A percentile compares a stretch with the other conserved stretches of the same genome.
phyloP scores from a whole-genome alignment of 2,888 invertebrate species.

The Formica aserva region DNA sequence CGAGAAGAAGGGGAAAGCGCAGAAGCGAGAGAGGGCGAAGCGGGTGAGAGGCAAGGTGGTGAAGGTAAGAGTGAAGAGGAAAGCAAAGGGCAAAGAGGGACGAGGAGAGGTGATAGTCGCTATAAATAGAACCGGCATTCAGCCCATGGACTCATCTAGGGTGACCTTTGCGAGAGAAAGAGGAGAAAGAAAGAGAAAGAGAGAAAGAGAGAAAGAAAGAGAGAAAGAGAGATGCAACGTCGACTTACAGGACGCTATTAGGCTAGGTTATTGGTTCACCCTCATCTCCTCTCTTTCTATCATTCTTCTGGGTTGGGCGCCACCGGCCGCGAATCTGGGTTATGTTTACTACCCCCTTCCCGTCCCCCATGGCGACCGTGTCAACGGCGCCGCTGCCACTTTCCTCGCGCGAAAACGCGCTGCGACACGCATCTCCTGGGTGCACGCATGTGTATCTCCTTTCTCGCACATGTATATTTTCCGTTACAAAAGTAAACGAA shows the following conservation, averaged over 20 bases:
- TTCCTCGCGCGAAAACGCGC: slow-evolving; percentile 34
- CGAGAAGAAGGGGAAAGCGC: not conserved
- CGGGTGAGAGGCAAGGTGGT: slow-evolving; percentile 61
- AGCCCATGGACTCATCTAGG: slow-evolving; percentile 72
- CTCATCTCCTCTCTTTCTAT: slow-evolving; percentile 43
- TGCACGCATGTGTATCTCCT: not conserved
- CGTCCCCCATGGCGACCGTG: slow-evolving; percentile 30
- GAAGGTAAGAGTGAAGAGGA: slow-evolving; percentile 53
- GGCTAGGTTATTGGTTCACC: slow-evolving; percentile 80
- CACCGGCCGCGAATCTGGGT: slow-evolving; percentile 76
- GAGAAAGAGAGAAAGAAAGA: not conserved
- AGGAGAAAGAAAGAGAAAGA: not conserved
- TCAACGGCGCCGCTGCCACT: slow-evolving; percentile 37
- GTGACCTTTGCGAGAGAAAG: slow-evolving; percentile 78
- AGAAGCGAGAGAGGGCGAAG: not conserved
- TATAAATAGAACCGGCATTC: slow-evolving; percentile 79
- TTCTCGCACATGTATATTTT: not conserved
- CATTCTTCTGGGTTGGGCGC: slow-evolving; percentile 61
- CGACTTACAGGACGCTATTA: slow-evolving; percentile 74
- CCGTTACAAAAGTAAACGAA: not conserved
- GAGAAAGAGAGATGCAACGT: slow-evolving; percentile 59
- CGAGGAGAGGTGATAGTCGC: slow-evolving; percentile 70
- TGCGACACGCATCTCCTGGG: slow-evolving; percentile 28
- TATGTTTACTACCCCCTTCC: slow-evolving; percentile 78
- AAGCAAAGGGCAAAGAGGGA: slow-evolving; percentile 61